A percentile compares a stretch with the other conserved stretches of the same genome.
Evolutionary conservation across 2,797 vertebrate genomes (phyloP).

Genomic region (Champsocephalus esox): DNA sequence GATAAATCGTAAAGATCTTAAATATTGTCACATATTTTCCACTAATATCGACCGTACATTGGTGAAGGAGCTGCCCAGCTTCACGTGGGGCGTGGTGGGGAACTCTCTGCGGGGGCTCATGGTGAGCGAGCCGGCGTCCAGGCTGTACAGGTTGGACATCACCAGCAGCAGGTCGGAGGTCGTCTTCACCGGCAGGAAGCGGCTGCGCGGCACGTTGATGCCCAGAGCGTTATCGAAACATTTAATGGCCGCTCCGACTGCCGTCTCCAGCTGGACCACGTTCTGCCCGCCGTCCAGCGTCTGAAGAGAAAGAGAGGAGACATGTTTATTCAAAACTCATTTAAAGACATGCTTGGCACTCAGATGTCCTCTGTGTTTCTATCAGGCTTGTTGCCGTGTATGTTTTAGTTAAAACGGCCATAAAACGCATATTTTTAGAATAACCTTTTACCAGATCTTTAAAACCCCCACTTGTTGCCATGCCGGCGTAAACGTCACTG

Average conservation of each 20-base stretch:
- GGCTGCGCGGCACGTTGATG: constrained; percentile 97
- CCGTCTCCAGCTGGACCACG: constrained; percentile 97
- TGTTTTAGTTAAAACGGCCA: too few species aligned
- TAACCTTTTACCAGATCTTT: too few species aligned
- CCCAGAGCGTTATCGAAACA: constrained; percentile 97
- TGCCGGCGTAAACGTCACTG: too few species aligned
- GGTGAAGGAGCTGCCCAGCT: constrained; percentile 98
- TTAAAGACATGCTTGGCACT: too few species aligned
- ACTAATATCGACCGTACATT: constrained; percentile 82
- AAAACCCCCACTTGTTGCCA: too few species aligned
- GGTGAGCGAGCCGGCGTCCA: constrained; percentile 94
- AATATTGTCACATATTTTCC: too few species aligned
- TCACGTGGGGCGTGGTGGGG: constrained; percentile 95
- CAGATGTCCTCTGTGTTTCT: too few species aligned
- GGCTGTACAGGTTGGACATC: constrained; percentile 98
- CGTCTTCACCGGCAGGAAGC: constrained; percentile 98
- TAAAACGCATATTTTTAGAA: too few species aligned
- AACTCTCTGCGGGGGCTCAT: constrained; percentile 98
- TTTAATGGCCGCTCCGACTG: constrained; percentile 97
- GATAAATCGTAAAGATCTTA: too few species aligned
- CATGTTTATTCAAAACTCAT: too few species aligned
- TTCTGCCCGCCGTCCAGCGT: constrained; percentile 96
- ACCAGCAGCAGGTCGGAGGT: constrained; percentile 97
- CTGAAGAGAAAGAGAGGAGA: constrained; percentile 70
- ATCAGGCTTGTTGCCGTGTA: too few species aligned